Evolutionary conservation across 2,888 invertebrate species (phyloP).

Genomic region (Paralinhomoeus sp.): DNA sequence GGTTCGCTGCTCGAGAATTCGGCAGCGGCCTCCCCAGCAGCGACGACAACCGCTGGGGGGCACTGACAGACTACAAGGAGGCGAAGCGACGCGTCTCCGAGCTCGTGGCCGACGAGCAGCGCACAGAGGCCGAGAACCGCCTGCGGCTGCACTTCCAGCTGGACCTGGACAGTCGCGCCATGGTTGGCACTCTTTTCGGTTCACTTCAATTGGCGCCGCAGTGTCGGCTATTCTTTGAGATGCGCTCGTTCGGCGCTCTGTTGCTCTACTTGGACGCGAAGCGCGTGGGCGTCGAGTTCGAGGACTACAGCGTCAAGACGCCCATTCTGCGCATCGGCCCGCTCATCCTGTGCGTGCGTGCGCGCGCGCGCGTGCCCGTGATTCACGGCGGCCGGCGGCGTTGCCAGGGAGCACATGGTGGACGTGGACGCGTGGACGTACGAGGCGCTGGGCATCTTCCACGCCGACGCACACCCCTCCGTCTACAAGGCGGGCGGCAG

Average conservation of each 20-base stretch:
- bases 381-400: neutral
- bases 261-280: constrained; percentile 12
- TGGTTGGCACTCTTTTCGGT: neutral
- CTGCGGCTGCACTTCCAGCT: neutral
- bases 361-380: neutral
- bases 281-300: constrained; percentile 16
- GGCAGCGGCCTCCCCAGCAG: too few relatives aligned
- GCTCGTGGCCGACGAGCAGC: neutral
- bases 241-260: constrained; percentile 18
- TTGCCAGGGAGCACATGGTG: constrained; percentile 14
- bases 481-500: constrained; percentile 41
- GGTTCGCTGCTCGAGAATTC: too few relatives aligned
- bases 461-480: constrained; percentile 46
- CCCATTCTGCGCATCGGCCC: constrained; percentile 7
- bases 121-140: neutral
- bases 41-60: too few relatives aligned
- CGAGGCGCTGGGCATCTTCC: constrained; percentile 49
- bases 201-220: neutral
- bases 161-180: neutral
- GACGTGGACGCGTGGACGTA: constrained; percentile 16
- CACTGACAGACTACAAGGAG: neutral
- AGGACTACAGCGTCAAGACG: constrained; percentile 9
- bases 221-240: constrained; percentile 5
- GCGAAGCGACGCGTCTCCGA: neutral
- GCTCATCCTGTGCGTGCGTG: neutral